Evolutionary conservation across 2,797 vertebrate genomes (phyloP).

Genomic region (Forpus xanthops): DNA sequence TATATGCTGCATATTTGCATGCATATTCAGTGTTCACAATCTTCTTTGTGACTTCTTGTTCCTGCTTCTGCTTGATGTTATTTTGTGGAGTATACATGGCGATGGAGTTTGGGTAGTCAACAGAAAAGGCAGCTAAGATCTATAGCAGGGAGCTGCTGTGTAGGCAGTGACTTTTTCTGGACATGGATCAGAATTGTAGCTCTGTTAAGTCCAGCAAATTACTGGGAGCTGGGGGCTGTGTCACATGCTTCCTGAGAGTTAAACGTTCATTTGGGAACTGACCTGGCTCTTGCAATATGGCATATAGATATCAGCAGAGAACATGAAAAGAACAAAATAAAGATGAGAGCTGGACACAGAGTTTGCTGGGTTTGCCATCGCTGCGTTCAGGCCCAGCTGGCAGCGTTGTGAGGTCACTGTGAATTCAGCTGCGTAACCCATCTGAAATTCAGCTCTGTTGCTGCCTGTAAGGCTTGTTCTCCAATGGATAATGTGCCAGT

Average conservation of each 20-base stretch:
- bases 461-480: neutral
- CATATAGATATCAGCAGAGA: neutral
- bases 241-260: neutral
- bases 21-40: neutral
- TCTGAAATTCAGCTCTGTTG: neutral
- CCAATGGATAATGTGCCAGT: neutral
- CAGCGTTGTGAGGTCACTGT: neutral
- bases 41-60: neutral
- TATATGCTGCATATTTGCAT: neutral
- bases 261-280: neutral
- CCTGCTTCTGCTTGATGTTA: neutral
- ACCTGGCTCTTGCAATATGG: neutral
- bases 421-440: neutral
- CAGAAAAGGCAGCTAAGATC: neutral
- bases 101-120: neutral
- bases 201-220: neutral
- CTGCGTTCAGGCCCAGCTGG: neutral
- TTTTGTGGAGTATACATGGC: neutral
- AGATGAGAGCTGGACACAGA: neutral
- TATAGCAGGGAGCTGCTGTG: neutral
- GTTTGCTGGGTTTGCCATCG: neutral
- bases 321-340: neutral
- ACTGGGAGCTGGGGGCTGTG: neutral
- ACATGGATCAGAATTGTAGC: neutral
- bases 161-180: neutral